Evolutionary conservation across 2,113 vertebrate genomes (phyloP).

Genomic region (Tachysurus vachellii): DNA sequence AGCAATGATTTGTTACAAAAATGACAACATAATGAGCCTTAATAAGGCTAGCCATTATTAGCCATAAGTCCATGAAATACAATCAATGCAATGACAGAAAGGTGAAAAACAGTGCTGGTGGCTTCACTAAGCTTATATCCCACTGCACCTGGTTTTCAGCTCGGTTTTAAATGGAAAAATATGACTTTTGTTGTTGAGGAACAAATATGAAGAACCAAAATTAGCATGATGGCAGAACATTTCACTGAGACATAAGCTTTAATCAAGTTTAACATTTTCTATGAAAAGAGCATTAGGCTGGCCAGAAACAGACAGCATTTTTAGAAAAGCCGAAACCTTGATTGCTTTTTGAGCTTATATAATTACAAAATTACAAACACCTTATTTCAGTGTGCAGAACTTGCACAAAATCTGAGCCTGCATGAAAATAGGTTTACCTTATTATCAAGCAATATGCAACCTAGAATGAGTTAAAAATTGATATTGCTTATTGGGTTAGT

Average conservation of each 20-base stretch:
- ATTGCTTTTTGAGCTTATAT: constrained; percentile 13
- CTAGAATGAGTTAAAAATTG: constrained; percentile 2
- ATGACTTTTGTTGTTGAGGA: background rate
- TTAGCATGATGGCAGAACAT: background rate
- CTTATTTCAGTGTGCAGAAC: background rate
- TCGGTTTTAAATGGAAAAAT: background rate
- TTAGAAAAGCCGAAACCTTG: background rate
- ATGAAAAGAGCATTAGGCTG: background rate
- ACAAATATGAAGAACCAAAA: background rate
- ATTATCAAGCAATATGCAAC: constrained; percentile 22
- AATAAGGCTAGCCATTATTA: background rate
- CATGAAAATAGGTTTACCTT: background rate
- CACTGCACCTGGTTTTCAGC: background rate
- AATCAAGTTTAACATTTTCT: background rate
- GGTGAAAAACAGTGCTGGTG: background rate
- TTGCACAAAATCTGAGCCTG: background rate
- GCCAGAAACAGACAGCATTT: background rate
- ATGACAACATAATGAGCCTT: background rate
- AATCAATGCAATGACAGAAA: background rate
- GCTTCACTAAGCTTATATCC: background rate
- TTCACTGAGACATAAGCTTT: background rate
- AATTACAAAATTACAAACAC: constrained; percentile 13
- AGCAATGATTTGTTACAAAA: background rate
- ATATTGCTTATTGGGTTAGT: constrained; percentile 28
- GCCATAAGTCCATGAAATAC: background rate